Conservation (phyloP, 2,113 vertebrate genomes). For the Polypterus senegalus region DNA sequence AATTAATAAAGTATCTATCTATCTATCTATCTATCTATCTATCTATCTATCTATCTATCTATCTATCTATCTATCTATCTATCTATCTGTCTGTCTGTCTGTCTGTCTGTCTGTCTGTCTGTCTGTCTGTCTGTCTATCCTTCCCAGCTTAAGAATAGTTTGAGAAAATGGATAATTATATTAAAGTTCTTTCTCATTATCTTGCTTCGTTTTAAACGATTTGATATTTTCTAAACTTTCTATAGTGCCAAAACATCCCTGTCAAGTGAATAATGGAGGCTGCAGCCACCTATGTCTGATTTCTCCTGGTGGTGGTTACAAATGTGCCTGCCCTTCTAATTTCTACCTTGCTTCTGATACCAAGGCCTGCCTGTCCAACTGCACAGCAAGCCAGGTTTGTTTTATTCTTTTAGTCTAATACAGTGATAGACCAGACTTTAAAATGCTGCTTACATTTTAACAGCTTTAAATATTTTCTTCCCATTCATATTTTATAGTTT, state of each 20-base stretch:
- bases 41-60: no score
- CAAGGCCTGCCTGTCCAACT: constrained; percentile 90
- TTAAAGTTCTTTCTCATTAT: no score
- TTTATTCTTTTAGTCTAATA: background rate
- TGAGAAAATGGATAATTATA: no score
- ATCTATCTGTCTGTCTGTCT: no score
- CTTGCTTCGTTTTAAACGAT: background rate
- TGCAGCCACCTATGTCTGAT: constrained; percentile 95
- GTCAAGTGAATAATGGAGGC: constrained; percentile 80
- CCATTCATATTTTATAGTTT: constrained; percentile 50
- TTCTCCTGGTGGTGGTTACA: constrained; percentile 67
- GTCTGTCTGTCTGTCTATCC: no score
- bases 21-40: no score
- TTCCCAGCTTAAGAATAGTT: no score
- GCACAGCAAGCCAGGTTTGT: constrained; percentile 89
- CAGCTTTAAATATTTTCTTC: background rate
- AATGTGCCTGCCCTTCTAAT: constrained; percentile 90
- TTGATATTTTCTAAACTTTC: constrained; percentile 6
- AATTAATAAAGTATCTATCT: no score
- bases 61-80: no score
- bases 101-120: no score
- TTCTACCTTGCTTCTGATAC: constrained; percentile 90
- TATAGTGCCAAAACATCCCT: constrained; percentile 81
- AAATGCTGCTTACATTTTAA: background rate
- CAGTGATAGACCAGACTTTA: background rate